Conservation (phyloP, 2,113 vertebrate species). For the Scomber scombrus region DNA sequence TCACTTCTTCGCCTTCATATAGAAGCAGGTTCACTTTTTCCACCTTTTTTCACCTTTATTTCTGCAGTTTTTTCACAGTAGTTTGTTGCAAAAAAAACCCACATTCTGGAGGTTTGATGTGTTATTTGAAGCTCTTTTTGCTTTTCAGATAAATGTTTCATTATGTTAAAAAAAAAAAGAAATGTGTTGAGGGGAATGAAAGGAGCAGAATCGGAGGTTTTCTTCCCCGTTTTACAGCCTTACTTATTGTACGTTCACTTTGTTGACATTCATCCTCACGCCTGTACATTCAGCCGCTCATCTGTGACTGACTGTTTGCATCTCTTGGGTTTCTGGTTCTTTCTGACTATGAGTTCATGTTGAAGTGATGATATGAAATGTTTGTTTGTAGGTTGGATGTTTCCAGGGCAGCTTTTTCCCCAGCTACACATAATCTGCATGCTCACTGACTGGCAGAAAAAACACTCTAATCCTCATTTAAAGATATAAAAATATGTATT, state of each 20-base stretch:
- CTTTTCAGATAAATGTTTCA: not conserved
- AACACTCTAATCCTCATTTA: not conserved
- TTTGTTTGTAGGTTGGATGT: constrained; percentile 29
- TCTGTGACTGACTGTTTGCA: not conserved
- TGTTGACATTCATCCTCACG: not conserved
- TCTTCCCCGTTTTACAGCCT: not conserved
- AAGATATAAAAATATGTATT: constrained; percentile 15
- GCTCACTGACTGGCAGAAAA: constrained; percentile 35
- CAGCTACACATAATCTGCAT: constrained; percentile 59
- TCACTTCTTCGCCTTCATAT: too few species aligned
- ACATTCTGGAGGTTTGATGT: too few species aligned
- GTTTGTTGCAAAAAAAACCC: too few species aligned
- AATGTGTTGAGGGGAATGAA: too few species aligned
- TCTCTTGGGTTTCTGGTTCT: not conserved
- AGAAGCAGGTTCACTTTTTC: too few species aligned
- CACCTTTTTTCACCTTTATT: too few species aligned
- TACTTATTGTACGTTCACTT: constrained; percentile 6
- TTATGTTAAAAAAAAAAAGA: not conserved
- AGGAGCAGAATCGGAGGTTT: not conserved
- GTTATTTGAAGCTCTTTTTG: not conserved
- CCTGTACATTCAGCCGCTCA: not conserved
- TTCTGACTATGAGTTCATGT: not conserved
- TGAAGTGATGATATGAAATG: not conserved
- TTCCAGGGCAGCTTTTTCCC: constrained; percentile 15
- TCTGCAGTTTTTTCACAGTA: too few species aligned